A percentile compares a stretch with the other conserved stretches of the same genome.
These are phyloP conservation scores for Apostichopus leukothele DNA, from an alignment of 53 echinoderm and acorn worm genomes.

Conservation along the genomic window DNA sequence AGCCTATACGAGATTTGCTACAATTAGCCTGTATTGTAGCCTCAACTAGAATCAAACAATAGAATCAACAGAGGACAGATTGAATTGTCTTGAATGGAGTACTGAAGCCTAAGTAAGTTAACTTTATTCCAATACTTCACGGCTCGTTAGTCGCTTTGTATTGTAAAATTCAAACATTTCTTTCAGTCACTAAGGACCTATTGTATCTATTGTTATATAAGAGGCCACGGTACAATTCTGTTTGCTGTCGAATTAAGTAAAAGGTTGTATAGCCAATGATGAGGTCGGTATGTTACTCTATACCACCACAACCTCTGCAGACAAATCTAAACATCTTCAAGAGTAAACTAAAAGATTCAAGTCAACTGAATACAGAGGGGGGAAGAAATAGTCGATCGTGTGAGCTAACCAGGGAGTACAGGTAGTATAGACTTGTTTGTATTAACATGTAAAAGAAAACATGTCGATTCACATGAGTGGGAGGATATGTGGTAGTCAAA, in stretches of 20 bases:
- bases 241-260: slow-evolving; percentile 41
- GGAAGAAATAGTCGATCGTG: too few species aligned
- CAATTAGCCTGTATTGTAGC: slow-evolving; percentile 36
- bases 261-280: background rate
- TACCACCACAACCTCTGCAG: too few species aligned
- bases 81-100: background rate
- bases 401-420: too few species aligned
- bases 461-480: too few species aligned
- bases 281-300: background rate
- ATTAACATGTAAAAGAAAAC: too few species aligned
- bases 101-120: slow-evolving; percentile 37
- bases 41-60: background rate
- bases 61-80: background rate
- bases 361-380: too few species aligned
- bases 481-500: too few species aligned
- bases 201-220: slow-evolving; percentile 24
- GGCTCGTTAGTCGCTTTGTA: slow-evolving; percentile 34
- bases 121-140: slow-evolving; percentile 20
- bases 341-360: too few species aligned
- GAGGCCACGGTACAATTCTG: slow-evolving; percentile 15
- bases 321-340: too few species aligned
- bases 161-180: slow-evolving; percentile 40
- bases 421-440: too few species aligned
- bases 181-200: slow-evolving; percentile 40
- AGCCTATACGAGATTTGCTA: slow-evolving; percentile 30